Evolutionary conservation across 2,113 vertebrate species (phyloP).

Genomic region (Macquaria australasica): DNA sequence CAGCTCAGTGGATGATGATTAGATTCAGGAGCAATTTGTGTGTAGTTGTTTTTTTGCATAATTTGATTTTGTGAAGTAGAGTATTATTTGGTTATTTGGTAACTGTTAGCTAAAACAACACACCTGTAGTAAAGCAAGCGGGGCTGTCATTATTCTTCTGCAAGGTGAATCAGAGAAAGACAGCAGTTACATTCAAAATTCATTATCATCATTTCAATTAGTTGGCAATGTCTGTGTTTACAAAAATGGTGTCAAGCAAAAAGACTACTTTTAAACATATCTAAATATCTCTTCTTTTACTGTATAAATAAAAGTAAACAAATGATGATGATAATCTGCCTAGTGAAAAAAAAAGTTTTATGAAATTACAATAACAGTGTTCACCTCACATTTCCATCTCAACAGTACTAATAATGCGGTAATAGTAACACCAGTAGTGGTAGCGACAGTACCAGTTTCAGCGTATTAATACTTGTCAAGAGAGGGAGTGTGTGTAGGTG

Average conservation of each 20-base stretch:
- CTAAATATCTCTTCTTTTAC: not conserved
- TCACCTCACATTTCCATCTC: not conserved
- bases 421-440: not conserved
- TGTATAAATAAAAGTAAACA: not conserved
- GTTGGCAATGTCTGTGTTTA: not conserved
- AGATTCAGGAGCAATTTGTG: not conserved
- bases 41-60: not conserved
- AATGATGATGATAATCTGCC: not conserved
- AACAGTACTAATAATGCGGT: not conserved
- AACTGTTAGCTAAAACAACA: not conserved
- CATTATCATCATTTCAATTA: not conserved
- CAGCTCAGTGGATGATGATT: constrained; percentile 19
- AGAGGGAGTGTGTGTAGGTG: constrained; percentile 39
- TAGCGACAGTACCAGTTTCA: constrained; percentile 19
- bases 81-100: not conserved
- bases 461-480: constrained; percentile 9
- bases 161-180: not conserved
- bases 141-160: not conserved
- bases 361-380: no score
- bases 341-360: not conserved
- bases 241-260: no score
- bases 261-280: not conserved
- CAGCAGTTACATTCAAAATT: not conserved
- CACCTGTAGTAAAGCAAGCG: not conserved
- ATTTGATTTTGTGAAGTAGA: not conserved